Base-by-base conservation (phyloP, 2,888 invertebrate genomes). In the Athrips mouffetella region DNA sequence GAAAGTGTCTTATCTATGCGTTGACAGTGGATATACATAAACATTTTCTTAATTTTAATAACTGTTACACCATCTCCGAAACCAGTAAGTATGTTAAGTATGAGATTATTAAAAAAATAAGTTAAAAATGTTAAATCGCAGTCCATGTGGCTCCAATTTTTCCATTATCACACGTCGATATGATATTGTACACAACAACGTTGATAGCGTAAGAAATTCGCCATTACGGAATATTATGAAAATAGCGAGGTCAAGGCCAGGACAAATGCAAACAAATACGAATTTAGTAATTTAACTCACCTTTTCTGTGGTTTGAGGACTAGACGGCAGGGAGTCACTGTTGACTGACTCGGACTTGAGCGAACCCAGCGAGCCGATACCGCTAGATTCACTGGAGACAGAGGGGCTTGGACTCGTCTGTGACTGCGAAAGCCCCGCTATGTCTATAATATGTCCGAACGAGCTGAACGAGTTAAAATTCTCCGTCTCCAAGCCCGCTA, bases 321-420 rank as follows among this genome's bases (percentile, higher is more conserved):
- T 89, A 66, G 89, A 80, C 47, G 89, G 88, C 54, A 89, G 69
- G 65, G 87, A 87, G 69, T 83, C 87, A 68, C 75, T 82, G 65
- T 75, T 80, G 54, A 86, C 78, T 42, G 88, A 89, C 73, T 88
- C 89, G 46, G 83, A 82, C 72, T 89, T 88, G 60, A 90, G 84
- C 58, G 90, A 89, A 57, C 86, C 89, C 61, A 91, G 70, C 60
- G 91, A 91, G 62, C 90, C 89, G 73, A 91, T 85, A 70, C 91
- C 91, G 79, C 91, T 91, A 64, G 91, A 91, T 75, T 91, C 91
- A 67, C 91, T 91, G 65, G 87, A 89, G 70, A 86, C 84, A 65
- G 90, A 90, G 59, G 91, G 90, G 59, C 87, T 86, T 29, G 90
- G 89, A 70, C 89, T 89, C 47, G 89, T 76, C 66, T 89, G 87